These are phyloP conservation scores for Endotricha flammealis DNA, from an alignment of 2,888 invertebrate species.

Conservation along the genomic window DNA sequence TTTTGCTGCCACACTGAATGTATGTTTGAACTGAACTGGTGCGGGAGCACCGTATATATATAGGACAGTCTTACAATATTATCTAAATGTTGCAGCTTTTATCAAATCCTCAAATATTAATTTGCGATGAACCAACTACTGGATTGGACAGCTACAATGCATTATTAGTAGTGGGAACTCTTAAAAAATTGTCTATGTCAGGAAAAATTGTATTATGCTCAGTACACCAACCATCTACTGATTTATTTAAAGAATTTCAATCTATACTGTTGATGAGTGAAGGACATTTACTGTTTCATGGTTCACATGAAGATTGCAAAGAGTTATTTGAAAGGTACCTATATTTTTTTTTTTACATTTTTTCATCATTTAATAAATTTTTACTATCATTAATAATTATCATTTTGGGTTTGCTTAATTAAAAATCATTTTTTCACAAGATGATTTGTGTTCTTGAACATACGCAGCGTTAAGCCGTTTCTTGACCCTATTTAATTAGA, in stretches of 20 bases:
- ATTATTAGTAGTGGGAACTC: conserved; percentile 83
- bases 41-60: no score
- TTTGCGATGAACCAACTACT: conserved; percentile 96
- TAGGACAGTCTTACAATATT: no score
- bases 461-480: no score
- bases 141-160: conserved; percentile 95
- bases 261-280: conserved; percentile 86
- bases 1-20: no score
- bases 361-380: no score
- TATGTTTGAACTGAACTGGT: no score
- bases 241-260: conserved; percentile 88
- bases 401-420: no score
- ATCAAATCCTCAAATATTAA: conserved; percentile 90
- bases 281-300: conserved; percentile 87
- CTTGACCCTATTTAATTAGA: no score
- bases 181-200: conserved; percentile 78
- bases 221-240: conserved; percentile 93
- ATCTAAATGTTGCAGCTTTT: no score
- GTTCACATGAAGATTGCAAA: conserved; percentile 81
- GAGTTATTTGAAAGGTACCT: conserved; percentile 81
- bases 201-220: conserved; percentile 90
- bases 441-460: no score
- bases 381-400: neutral
- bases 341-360: neutral
- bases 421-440: no score